Evolutionary conservation across 2,113 vertebrate genomes (phyloP), one percentile per base, ranked within the genome.

Genomic region (Mormyrus iriodes): DNA sequence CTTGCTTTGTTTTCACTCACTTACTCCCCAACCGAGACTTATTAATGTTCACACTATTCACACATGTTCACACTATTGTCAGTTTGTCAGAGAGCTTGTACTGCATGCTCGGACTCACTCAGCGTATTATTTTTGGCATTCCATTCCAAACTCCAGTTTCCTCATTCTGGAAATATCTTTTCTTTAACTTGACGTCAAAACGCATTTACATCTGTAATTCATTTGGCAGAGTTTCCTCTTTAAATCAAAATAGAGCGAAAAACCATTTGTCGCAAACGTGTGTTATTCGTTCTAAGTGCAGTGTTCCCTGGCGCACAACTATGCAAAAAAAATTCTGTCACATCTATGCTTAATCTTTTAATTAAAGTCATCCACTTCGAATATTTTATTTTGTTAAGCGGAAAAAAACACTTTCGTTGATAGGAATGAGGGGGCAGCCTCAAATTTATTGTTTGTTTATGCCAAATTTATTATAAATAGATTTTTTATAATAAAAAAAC

Each of bases 91-190:
- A 35, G 51, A 35, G 13, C 24, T 21, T 15, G 27, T 13, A 21
- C 12, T 52, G 82, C 21, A 48, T 24, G 82, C 27, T 52, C 27
- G 27, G 46, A 86, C 48, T 86, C 52, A 53, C 48, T 79, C 82
- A 31, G 49, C 12, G 48, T 86, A 52, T 86, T 86, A 86, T 86
- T 86, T 52, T 53, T 86, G 85, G 85, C 49, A 53, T 86, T 24
- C 82, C 42, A 61, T n/a, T 44, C 21, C 46, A 85, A 24, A 24
- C 39, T 85, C 35, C 82, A 48, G 44, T 85, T 86, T 86, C 85
- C 85, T 53, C 85, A 86, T 86, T 86, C 46, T 52, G 49, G 13
- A 86, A 35, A 52, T 86, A 52, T 86, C n/a, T 86, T 52, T 86
- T 53, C 85, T 84, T 84, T 44, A 31, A 86, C 49, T 49, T 86